Evolutionary conservation across 2,113 vertebrate genomes (phyloP).

Genomic region (Eulemur macaco): DNA sequence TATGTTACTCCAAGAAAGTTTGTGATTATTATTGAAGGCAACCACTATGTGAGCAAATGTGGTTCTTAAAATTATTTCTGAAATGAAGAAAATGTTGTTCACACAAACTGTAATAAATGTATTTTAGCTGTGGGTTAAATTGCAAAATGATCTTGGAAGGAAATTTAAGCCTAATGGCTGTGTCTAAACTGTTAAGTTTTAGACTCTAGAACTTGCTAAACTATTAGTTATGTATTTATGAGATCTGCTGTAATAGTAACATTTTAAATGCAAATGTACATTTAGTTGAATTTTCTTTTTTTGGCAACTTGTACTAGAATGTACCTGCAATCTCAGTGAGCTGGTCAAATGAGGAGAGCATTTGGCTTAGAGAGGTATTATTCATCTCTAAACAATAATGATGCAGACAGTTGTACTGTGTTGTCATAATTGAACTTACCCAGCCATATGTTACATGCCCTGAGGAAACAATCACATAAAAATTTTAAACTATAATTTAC

Average conservation of each 20-base stretch:
- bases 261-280: constrained; percentile 42
- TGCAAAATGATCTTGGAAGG: constrained; percentile 42
- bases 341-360: not conserved
- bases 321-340: not conserved
- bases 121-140: constrained; percentile 18
- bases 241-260: not conserved
- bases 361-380: not conserved
- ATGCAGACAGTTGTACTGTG: not conserved
- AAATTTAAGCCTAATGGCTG: not conserved
- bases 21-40: not conserved
- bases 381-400: constrained; percentile 36
- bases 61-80: constrained; percentile 8
- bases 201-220: not conserved
- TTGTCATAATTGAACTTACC: constrained; percentile 34
- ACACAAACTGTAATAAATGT: not conserved
- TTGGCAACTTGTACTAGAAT: not conserved
- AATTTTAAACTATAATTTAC: not conserved
- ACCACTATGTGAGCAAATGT: not conserved
- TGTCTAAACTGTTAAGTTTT: not conserved
- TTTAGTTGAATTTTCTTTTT: constrained; percentile 28
- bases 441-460: not conserved
- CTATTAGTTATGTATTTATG: constrained; percentile 1
- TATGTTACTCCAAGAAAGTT: not conserved
- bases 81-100: constrained; percentile 47
- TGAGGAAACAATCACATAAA: not conserved